A percentile compares a stretch with the other conserved stretches of the same genome.
Conservation (phyloP, 2,113 vertebrate species). For the Nanorana parkeri region DNA sequence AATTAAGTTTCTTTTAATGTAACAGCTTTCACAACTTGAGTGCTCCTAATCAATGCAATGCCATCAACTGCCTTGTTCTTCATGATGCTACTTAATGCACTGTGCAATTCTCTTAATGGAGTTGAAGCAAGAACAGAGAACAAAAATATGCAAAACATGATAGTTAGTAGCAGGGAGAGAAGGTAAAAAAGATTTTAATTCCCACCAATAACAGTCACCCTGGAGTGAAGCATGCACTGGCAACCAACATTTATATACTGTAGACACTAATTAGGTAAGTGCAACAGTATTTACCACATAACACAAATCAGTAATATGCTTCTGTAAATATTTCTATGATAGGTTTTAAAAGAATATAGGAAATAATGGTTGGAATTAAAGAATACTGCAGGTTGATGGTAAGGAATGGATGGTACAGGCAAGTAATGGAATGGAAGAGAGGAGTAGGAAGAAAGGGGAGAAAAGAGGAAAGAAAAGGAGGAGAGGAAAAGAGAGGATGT, state of each 20-base stretch:
- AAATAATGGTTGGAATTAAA: too few species aligned
- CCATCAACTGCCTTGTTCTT: slow-evolving; percentile 45
- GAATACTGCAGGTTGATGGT: too few species aligned
- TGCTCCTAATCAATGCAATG: slow-evolving; percentile 33
- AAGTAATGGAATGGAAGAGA: too few species aligned
- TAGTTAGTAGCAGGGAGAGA: slow-evolving; percentile 15
- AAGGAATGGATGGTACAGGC: too few species aligned
- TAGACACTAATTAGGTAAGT: not conserved
- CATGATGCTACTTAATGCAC: slow-evolving; percentile 44
- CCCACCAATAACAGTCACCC: slow-evolving; percentile 32
- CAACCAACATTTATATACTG: slow-evolving; percentile 9
- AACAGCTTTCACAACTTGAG: slow-evolving; percentile 46
- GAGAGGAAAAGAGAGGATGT: too few species aligned
- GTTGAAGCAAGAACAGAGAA: slow-evolving; percentile 8
- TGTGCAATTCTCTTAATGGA: slow-evolving; percentile 41
- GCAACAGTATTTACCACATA: not conserved
- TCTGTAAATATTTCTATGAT: too few species aligned
- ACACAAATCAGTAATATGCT: too few species aligned
- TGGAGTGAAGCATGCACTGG: slow-evolving; percentile 3
- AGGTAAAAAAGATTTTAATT: slow-evolving; percentile 26
- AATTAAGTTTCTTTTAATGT: slow-evolving; percentile 41
- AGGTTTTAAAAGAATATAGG: too few species aligned
- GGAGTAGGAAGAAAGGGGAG: too few species aligned
- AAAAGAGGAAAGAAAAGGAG: too few species aligned
- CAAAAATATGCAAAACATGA: slow-evolving; percentile 9